Evolutionary conservation across 2,797 vertebrate genomes (phyloP).

Genomic region (Rhinichthys osculus): DNA sequence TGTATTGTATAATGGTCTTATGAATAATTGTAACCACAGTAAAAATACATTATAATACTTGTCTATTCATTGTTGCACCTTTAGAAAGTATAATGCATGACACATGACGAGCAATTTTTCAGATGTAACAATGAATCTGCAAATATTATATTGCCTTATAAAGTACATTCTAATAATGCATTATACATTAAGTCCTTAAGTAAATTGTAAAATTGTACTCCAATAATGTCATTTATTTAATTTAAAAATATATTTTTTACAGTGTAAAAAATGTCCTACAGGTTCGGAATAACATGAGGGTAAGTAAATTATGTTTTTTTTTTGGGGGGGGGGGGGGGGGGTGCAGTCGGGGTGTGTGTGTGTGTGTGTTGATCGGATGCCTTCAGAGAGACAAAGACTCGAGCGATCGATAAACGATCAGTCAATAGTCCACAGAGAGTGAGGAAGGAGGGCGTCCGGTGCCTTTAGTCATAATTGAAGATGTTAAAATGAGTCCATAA

Average conservation of each 20-base stretch:
- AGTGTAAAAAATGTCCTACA: background rate
- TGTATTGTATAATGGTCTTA: background rate
- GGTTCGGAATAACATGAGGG: background rate
- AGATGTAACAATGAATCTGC: background rate
- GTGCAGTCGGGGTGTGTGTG: conserved; percentile 7
- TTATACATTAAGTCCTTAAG: background rate
- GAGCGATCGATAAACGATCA: conserved; percentile 73
- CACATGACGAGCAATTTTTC: background rate
- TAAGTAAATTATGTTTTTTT: background rate
- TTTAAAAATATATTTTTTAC: background rate
- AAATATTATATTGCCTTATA: background rate
- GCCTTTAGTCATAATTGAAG: conserved; percentile 72
- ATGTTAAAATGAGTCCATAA: conserved; percentile 68
- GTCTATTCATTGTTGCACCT: background rate
- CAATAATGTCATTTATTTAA: background rate
- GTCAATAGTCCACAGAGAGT: conserved; percentile 65
- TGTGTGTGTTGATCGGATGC: conserved; percentile 6
- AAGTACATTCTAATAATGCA: background rate
- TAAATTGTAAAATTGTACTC: background rate
- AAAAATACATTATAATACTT: background rate
- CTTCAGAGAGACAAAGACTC: conserved; percentile 65
- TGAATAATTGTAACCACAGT: background rate
- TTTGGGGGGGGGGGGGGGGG: background rate
- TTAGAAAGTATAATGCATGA: background rate
- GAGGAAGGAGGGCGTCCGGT: conserved; percentile 62